Evolutionary conservation across 2,888 invertebrate species (phyloP), one percentile per base, ranked within the genome.

Genomic region (Oxystoma pomonae): DNA sequence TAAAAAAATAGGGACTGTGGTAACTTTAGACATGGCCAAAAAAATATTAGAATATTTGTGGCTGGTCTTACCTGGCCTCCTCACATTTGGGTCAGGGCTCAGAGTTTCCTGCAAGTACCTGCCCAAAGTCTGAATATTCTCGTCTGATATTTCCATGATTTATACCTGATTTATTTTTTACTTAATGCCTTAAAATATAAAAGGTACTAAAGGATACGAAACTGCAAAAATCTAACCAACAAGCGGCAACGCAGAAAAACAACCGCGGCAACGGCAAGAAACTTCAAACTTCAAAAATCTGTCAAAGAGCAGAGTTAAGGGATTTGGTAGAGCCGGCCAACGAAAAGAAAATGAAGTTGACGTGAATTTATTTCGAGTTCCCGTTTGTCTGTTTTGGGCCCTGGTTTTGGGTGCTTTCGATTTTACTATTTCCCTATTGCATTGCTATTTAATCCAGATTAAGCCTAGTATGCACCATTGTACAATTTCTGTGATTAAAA

Each of bases 61-160:
- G 5, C 35, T 3, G 35, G 12, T 53, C 83, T 82, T 82, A 94
- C 96, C 96, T 79, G 94, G 92, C 78, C 92, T 86, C 69, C 97
- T 84, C 62, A 92, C 83, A 75, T 87, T 87, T 20, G 88, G 86
- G 78, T 96, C 94, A 0, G 94, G 91, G 75, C 87, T 93, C 22
- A 98, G 82, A 1, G 97, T 97, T 80, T 94, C 91, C 74, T 92
- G 90, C 70, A 97, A 84, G 80, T 94, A 96, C 72, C 89, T 87
- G 58, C 91, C 90, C 70, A 97, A 81, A 9, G 91, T 90, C 71
- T 87, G 84, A 71, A 94, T 82, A 82, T 96, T 96, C 56, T 88
- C 90, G 60, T 94, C 94, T 1, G 91, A 93, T 16, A 96, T 84
- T 78, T 96, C 96, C 96, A 97, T 97, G 70, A 63, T 74, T 63